Base-by-base conservation (phyloP, 53 echinoderm and acorn worm species). In the Holothuria leucospilota region DNA sequence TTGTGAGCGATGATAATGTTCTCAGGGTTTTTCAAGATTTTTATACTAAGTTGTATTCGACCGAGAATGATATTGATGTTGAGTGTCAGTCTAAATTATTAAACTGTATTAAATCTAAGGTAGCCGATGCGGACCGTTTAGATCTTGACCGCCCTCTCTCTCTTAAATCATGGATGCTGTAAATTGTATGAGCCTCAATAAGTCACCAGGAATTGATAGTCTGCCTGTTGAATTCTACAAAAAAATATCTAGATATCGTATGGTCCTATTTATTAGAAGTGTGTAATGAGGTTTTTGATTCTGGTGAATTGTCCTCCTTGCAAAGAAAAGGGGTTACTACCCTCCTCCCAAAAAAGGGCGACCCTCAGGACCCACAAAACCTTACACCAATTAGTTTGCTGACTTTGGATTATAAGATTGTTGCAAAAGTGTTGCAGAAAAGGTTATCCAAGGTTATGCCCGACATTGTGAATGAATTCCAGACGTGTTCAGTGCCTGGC, bases 371-470 rank as follows among this genome's bases (percentile, higher is more conserved):
- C 12, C 88, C 87, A 9, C 77, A 61, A 2, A 89, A 86, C 59
- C 39, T 89, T 29, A 70, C 89, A 21, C 92, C 88, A 5, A 82
- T 92, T 10, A 73, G 82, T 75, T 82, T 92, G 34, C 42, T 92
- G 26, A 86, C 42, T 4, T 78, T 82, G 10, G 90, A 92, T 78
- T 90, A 92, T 41, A 92, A 90, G 65, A 92, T 92, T 21, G 51
- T 88, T 60, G 29, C 91, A 18, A 88, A 88, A 58, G 20, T 85
- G 20, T 51, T 91, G n/a, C 72, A 82, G 16, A 42, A 85, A 40
- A 60, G 89, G 8, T 15, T 92, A 2, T 58, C 71, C 34, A 63
- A 30, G 20, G 78, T 61, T 53, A n/a, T 87, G 39, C 28, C 28
- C 9, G 29, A 41, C 34, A 58, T 90, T 30, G 41, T 92, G 0